Evolutionary conservation across 2,113 vertebrate genomes (phyloP).

Genomic region (Circaetus cinerascens): DNA sequence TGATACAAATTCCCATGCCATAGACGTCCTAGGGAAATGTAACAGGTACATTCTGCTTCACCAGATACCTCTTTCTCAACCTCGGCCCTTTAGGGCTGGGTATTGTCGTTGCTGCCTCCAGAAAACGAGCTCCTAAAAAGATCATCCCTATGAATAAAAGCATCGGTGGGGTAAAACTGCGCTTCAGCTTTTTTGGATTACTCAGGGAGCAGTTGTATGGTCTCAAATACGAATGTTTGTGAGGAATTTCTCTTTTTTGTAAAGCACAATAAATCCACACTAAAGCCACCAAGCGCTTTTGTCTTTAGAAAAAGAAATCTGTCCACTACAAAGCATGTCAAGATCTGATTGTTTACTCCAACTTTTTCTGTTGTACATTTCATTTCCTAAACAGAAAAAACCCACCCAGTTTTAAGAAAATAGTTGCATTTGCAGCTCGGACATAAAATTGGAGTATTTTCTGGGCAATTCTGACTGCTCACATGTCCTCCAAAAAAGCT

Average conservation of each 20-base stretch:
- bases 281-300: background rate
- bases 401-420: background rate
- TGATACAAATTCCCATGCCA: background rate
- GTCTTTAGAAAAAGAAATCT: background rate
- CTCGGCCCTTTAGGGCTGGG: background rate
- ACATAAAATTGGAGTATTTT: background rate
- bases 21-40: background rate
- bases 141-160: background rate
- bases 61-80: background rate
- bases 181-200: background rate
- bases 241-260: background rate
- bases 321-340: background rate
- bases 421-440: background rate
- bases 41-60: background rate
- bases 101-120: background rate
- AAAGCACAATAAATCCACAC: background rate
- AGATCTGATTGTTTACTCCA: background rate
- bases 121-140: background rate
- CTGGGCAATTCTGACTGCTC: background rate
- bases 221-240: background rate
- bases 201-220: background rate
- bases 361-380: background rate
- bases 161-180: rapidly evolving
- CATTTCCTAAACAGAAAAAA: background rate
- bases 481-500: background rate